phyloP scores from a whole-genome alignment of 2,113 vertebrate genomes.

The Motacilla tschutschensis region DNA sequence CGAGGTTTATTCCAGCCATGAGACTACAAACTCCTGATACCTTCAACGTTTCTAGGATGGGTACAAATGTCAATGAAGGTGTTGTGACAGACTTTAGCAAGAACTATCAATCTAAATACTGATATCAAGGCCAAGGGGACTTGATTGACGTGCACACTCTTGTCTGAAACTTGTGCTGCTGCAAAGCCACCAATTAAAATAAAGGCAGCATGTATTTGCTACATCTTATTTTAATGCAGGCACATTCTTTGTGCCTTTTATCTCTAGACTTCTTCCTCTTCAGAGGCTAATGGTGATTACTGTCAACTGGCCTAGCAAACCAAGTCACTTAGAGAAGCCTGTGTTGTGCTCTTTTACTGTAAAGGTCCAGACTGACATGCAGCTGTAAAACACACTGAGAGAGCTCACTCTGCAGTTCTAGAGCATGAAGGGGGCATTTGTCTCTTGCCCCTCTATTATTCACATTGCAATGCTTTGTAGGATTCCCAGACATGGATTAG shows the following conservation, averaged over 20 bases:
- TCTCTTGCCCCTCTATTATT: background rate
- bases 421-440: background rate
- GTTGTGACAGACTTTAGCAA: background rate
- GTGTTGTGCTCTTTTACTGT: background rate
- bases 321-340: background rate
- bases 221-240: background rate
- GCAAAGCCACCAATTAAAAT: background rate
- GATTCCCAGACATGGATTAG: background rate
- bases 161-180: background rate
- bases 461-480: background rate
- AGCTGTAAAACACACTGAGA: background rate
- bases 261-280: background rate
- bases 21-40: background rate
- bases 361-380: background rate
- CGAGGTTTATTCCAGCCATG: background rate
- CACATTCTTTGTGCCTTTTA: background rate
- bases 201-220: background rate
- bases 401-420: background rate
- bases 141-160: rapidly evolving
- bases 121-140: background rate
- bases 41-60: background rate
- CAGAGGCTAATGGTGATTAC: background rate
- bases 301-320: background rate
- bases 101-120: background rate
- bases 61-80: background rate